Conservation (phyloP, 2,113 vertebrate genomes). For the Coryphaenoides rupestris region DNA sequence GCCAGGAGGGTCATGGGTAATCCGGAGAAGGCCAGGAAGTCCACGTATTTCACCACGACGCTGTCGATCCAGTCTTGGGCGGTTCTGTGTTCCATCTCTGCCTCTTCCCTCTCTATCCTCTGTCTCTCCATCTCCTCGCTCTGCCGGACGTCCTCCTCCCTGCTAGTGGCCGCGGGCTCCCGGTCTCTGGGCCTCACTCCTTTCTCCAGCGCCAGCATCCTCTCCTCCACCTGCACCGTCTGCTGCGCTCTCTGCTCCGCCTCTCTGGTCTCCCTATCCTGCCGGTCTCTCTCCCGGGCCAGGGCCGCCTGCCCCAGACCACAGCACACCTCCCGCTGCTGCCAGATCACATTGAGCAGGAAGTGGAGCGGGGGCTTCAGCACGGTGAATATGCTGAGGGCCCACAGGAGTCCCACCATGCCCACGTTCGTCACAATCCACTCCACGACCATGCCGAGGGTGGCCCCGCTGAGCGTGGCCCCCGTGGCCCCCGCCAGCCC, state of each 20-base stretch:
- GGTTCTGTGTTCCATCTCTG: constrained; percentile 40
- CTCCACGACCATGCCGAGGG: constrained; percentile 47
- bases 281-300: constrained; percentile 16
- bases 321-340: constrained; percentile 32
- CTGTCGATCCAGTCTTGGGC: constrained; percentile 52
- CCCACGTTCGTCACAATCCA: constrained; percentile 45
- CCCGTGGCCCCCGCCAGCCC: constrained; percentile 49
- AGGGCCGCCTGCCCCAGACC: not conserved
- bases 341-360: constrained; percentile 40
- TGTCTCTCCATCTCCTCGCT: constrained; percentile 43
- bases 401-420: constrained; percentile 57
- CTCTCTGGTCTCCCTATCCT: constrained; percentile 29
- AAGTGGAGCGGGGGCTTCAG: constrained; percentile 48
- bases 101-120: constrained; percentile 34
- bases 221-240: constrained; percentile 56
- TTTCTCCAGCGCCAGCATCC: constrained; percentile 44
- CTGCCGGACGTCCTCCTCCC: constrained; percentile 32
- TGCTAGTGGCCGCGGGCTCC: constrained; percentile 11
- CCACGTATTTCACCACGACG: constrained; percentile 52
- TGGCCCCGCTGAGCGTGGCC: constrained; percentile 55
- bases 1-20: constrained; percentile 62
- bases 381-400: constrained; percentile 47
- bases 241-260: constrained; percentile 39
- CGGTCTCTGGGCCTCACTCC: not conserved
- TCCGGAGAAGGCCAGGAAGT: constrained; percentile 64